Evolutionary conservation across 92 coral and sea anemone species (phyloP), one percentile per base, ranked within the genome.

Genomic region (Porites rus): DNA sequence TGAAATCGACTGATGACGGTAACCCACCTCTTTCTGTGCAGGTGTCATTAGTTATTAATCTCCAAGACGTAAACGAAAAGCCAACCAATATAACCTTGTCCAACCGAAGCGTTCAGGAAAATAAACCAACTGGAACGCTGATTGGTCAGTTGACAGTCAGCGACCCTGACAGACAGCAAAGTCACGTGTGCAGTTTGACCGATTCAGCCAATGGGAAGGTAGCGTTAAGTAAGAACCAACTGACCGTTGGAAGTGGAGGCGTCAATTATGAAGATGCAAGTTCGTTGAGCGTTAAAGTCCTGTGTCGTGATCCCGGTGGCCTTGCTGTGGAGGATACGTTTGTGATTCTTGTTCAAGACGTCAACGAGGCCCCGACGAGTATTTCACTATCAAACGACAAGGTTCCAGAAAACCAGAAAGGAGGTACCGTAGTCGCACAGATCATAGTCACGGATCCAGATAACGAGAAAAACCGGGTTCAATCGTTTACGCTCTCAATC

Each of bases 1-100:
- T 97, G 62, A 85, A 92, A 63, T 93, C 97, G 19, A 90, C 94
- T 12, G 99, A 97, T 81, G 90, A 87, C 60, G 99, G 99, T 18
- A 86, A 58, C 54, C 98, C 97, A 16, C 82, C 95, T 6, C 77
- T 78, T 50, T 92, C 82, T 64, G 72, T 91, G 72, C 90, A 93
- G 17, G 79, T 76, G 68, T 77, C 90, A 0, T 58, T 97, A 28
- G 90, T 80, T 61, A 74, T 97, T 19, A 62, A 82, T 16, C 84
- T 97, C 12, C 76, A 18, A 21, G 97, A 97, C 75, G 88, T 92
- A 3, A 97, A 97, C 86, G 99, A 97, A 76, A 80, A 81, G 21
- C 99, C 99, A 10, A 90, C 95, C 1, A 74, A 77, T 7, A 92
- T 97, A n/a, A 80, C 80, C 10, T 83, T 97, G 61, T 92, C 96